These are phyloP conservation scores for Caenorhabditis tropicalis DNA, from an alignment of 1,140 invertebrate genomes.

Conservation along the genomic window DNA sequence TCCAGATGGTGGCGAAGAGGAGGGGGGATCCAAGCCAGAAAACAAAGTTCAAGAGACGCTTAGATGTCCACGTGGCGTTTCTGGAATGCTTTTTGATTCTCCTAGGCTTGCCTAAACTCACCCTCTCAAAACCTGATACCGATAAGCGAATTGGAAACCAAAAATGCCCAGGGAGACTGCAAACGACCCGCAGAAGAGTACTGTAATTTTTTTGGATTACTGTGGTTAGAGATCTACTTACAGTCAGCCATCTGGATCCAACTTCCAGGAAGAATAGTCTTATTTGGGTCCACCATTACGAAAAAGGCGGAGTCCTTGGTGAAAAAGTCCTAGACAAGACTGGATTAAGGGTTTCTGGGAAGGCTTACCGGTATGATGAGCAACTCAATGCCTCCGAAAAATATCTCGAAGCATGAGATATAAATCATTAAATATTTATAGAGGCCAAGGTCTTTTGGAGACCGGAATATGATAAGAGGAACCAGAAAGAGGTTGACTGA, in stretches of 20 bases:
- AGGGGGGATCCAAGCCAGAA: background rate
- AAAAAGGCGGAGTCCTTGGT: constrained; percentile 7
- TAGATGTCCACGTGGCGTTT: background rate
- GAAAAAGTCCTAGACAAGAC: background rate
- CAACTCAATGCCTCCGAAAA: background rate
- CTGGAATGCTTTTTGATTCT: background rate
- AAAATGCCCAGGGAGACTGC: background rate
- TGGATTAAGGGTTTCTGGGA: too few relatives aligned
- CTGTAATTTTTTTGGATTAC: background rate
- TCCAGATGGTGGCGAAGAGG: background rate
- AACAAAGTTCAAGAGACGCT: background rate
- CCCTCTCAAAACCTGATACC: constrained; percentile 9
- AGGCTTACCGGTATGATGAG: background rate
- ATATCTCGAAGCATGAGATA: background rate
- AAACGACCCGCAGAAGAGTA: constrained; percentile 1
- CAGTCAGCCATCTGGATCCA: background rate
- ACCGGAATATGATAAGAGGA: background rate
- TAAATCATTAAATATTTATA: constrained; percentile 11
- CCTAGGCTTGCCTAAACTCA: too few relatives aligned
- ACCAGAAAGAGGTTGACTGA: background rate
- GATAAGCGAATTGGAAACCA: background rate
- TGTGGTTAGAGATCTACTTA: background rate
- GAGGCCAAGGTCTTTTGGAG: background rate
- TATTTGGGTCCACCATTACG: background rate
- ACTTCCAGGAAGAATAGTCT: background rate